These are phyloP conservation scores for Lophius americanus DNA, from an alignment of 2,797 vertebrate species.

Conservation along the genomic window DNA sequence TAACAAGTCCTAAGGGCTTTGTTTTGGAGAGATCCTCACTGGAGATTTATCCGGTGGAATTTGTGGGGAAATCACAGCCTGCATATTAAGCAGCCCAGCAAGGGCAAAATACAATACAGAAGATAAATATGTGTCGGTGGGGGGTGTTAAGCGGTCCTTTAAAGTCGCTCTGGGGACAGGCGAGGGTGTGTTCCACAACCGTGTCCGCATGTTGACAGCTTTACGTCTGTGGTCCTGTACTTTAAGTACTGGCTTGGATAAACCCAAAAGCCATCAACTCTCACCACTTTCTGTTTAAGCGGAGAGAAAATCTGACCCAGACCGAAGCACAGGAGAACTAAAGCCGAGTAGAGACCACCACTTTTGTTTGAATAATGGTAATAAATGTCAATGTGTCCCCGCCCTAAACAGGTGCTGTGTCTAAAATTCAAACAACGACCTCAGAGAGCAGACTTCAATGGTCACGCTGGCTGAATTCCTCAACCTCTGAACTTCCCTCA, in stretches of 20 bases:
- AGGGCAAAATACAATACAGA: slow-evolving; percentile 60
- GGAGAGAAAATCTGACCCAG: slow-evolving; percentile 34
- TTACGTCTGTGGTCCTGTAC: slow-evolving; percentile 74
- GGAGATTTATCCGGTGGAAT: slow-evolving; percentile 72
- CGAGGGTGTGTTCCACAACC: slow-evolving; percentile 67
- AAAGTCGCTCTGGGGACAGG: slow-evolving; percentile 75
- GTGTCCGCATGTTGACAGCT: slow-evolving; percentile 78
- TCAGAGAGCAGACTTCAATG: slow-evolving; percentile 43
- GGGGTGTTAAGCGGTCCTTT: slow-evolving; percentile 63
- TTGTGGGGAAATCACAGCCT: slow-evolving; percentile 55
- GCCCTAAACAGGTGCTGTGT: slow-evolving; percentile 62
- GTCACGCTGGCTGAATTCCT: slow-evolving; percentile 48
- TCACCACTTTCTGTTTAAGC: slow-evolving; percentile 41
- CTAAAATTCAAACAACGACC: slow-evolving; percentile 45
- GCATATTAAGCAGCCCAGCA: slow-evolving; percentile 72
- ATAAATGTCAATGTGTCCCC: slow-evolving; percentile 35
- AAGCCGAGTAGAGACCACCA: background rate
- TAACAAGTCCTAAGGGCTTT: slow-evolving; percentile 75
- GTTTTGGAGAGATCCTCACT: slow-evolving; percentile 56
- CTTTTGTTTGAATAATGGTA: slow-evolving; percentile 38
- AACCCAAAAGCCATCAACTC: slow-evolving; percentile 68
- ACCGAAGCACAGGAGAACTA: slow-evolving; percentile 6
- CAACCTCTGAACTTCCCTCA: slow-evolving; percentile 48
- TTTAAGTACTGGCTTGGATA: slow-evolving; percentile 72
- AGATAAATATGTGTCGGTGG: slow-evolving; percentile 69